Evolutionary conservation across 2,888 invertebrate genomes (phyloP).

Genomic region (Cryptocheilus praepositus): DNA sequence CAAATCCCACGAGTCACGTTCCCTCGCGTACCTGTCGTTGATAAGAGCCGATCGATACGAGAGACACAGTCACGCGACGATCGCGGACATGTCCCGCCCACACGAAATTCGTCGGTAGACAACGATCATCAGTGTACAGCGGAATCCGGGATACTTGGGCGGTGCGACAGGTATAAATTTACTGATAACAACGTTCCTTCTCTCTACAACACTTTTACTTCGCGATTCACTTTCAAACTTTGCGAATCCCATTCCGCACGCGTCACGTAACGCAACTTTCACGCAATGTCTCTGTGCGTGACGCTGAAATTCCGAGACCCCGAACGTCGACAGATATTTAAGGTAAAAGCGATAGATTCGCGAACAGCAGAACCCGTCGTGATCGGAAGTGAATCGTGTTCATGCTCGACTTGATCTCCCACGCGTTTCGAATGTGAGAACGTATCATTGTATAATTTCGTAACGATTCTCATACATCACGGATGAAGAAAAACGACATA

Average conservation of each 20-base stretch:
- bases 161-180: slow-evolving; percentile 34
- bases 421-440: not conserved
- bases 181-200: slow-evolving; percentile 18
- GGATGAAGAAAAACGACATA: slow-evolving; percentile 23
- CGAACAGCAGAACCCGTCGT: too few relatives aligned
- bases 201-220: not conserved
- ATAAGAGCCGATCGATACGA: slow-evolving; percentile 43
- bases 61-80: slow-evolving; percentile 39
- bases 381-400: too few relatives aligned
- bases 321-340: too few relatives aligned
- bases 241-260: not conserved
- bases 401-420: not conserved
- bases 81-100: slow-evolving; percentile 37
- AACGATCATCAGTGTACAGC: slow-evolving; percentile 32
- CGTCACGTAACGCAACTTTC: not conserved
- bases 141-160: slow-evolving; percentile 20
- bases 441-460: not conserved
- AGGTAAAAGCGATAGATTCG: too few relatives aligned
- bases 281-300: not conserved
- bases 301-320: too few relatives aligned
- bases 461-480: slow-evolving; percentile 34
- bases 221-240: slow-evolving; percentile 1
- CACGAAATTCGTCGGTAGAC: slow-evolving; percentile 34
- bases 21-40: slow-evolving; percentile 38
- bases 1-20: slow-evolving; percentile 39